phyloP scores from a whole-genome alignment of 2,113 vertebrate species.

The Pygoscelis antarcticus region DNA sequence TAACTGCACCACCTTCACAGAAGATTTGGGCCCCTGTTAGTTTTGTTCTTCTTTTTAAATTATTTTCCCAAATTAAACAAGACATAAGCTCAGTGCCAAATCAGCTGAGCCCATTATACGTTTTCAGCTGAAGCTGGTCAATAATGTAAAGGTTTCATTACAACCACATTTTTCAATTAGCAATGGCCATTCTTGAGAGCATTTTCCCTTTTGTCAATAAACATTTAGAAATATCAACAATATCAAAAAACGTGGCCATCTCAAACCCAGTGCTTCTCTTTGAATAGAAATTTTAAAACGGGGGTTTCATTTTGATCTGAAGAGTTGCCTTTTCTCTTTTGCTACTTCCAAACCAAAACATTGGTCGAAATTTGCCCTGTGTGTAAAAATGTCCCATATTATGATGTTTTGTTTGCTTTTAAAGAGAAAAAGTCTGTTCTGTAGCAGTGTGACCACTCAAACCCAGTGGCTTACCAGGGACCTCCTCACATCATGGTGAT shows the following conservation, averaged over 20 bases:
- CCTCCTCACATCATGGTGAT: neutral
- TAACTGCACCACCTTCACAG: neutral
- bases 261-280: neutral
- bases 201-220: neutral
- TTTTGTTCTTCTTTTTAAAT: neutral
- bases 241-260: neutral
- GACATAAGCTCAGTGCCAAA: neutral
- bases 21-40: neutral
- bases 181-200: neutral
- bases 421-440: neutral
- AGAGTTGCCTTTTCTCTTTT: neutral
- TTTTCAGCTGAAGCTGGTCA: neutral
- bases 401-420: neutral
- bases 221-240: neutral
- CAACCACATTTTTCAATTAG: neutral
- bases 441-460: neutral
- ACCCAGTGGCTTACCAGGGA: neutral
- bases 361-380: neutral
- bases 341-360: neutral
- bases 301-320: neutral
- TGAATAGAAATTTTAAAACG: neutral
- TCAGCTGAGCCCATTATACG: neutral
- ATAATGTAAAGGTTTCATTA: neutral
- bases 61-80: neutral
- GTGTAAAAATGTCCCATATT: neutral